Conservation (phyloP, 92 coral and sea anemone genomes). For the Zoanthus sociatus region DNA sequence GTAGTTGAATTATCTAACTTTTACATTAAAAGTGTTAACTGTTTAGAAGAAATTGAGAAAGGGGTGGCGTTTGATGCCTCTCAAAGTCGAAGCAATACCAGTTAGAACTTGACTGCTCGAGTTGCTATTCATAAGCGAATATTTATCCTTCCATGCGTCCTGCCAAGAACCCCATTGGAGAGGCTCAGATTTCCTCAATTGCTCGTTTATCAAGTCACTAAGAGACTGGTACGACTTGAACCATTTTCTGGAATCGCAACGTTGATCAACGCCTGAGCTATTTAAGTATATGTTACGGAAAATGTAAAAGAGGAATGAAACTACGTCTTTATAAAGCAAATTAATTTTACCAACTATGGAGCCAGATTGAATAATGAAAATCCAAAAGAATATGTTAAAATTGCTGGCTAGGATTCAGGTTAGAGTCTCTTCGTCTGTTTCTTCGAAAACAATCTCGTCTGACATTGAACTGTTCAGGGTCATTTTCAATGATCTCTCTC, state of each 20-base stretch:
- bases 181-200: not conserved
- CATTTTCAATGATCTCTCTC: not conserved
- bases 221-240: not conserved
- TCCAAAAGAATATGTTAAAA: no score
- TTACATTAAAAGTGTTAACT: no score
- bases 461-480: not conserved
- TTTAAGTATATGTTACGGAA: not conserved
- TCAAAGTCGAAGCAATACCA: not conserved
- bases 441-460: slow-evolving; percentile 6
- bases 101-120: not conserved
- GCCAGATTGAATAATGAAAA: no score
- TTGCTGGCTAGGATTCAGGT: not conserved
- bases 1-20: no score
- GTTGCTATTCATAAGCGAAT: not conserved
- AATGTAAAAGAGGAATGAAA: not conserved
- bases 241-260: not conserved
- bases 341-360: no score
- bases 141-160: slow-evolving; percentile 8
- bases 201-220: slow-evolving; percentile 6
- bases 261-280: not conserved
- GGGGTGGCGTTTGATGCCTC: no score
- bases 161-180: not conserved
- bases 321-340: no score
- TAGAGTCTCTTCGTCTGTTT: slow-evolving; percentile 6
- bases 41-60: no score